Percentiles rank a stretch among this genome's conserved stretches.
phyloP scores from a whole-genome alignment of 2,888 invertebrate species.

The Scelioninae gen. 1 region DNA sequence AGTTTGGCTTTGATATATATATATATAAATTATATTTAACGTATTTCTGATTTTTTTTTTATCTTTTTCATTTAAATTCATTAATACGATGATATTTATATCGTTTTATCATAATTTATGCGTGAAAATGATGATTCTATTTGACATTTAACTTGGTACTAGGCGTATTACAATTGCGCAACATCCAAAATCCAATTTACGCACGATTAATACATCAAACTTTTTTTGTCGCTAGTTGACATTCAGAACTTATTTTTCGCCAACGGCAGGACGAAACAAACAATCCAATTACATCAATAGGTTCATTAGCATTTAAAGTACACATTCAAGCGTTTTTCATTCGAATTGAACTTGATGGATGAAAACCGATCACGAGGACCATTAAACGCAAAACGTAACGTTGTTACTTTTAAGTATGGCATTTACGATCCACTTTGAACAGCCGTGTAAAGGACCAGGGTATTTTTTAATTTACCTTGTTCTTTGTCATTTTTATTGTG shows the following conservation, averaged over 20 bases:
- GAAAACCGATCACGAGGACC: slow-evolving; percentile 26
- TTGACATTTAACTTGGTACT: too few species aligned
- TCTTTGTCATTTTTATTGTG: slow-evolving; percentile 7
- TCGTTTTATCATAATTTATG: too few species aligned
- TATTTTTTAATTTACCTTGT: neutral
- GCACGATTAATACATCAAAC: slow-evolving; percentile 29
- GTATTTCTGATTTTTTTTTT: too few species aligned
- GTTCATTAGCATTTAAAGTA: slow-evolving; percentile 53
- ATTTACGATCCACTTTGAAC: slow-evolving; percentile 43
- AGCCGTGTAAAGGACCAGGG: slow-evolving; percentile 16
- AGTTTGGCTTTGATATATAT: too few species aligned
- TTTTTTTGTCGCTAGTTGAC: slow-evolving; percentile 27
- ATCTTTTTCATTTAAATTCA: too few species aligned
- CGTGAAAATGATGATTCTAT: too few species aligned
- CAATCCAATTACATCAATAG: slow-evolving; percentile 48
- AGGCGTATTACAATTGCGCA: neutral
- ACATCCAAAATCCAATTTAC: slow-evolving; percentile 15
- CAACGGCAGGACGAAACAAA: slow-evolving; percentile 22
- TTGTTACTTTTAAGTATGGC: slow-evolving; percentile 52
- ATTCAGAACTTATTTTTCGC: slow-evolving; percentile 19
- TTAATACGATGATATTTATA: too few species aligned
- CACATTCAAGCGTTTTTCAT: slow-evolving; percentile 12
- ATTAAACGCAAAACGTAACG: slow-evolving; percentile 33
- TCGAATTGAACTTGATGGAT: slow-evolving; percentile 39
- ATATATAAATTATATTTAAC: too few species aligned